Percentiles rank a stretch among this genome's conserved stretches.
These are phyloP conservation scores for Galerucella pusilla DNA, from an alignment of 2,888 invertebrate genomes.

Conservation along the genomic window DNA sequence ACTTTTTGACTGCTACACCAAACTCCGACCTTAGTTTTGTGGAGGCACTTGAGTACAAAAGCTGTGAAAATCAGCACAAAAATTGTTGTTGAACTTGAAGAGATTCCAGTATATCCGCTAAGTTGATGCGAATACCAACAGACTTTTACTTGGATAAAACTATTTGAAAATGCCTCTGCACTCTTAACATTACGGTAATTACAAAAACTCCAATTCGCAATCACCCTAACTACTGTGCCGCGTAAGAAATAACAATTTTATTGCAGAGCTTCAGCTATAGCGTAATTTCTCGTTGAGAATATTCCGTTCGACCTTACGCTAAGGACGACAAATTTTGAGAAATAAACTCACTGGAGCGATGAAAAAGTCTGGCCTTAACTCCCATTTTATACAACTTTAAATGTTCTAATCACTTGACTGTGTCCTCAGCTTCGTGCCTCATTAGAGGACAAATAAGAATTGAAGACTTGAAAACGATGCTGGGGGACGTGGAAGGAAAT, in stretches of 20 bases:
- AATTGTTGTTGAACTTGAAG: too few relatives aligned
- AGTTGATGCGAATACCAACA: background rate
- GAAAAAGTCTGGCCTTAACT: conserved; percentile 1
- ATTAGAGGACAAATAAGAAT: conserved; percentile 26
- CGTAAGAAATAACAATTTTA: background rate
- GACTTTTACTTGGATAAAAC: background rate
- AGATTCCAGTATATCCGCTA: too few relatives aligned
- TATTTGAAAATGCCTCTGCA: background rate
- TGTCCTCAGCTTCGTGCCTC: conserved; percentile 15
- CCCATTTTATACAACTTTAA: conserved; percentile 15
- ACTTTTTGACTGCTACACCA: too few relatives aligned
- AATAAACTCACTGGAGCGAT: conserved; percentile 4
- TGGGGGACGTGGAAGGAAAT: background rate
- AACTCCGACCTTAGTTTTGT: too few relatives aligned
- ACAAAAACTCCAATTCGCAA: background rate
- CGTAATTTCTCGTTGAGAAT: background rate
- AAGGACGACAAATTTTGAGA: background rate
- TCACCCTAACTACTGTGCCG: background rate
- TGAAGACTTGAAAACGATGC: background rate
- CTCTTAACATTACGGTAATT: background rate
- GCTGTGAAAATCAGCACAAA: too few relatives aligned
- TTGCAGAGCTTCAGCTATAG: background rate
- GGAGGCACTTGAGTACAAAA: too few relatives aligned
- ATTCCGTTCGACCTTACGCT: background rate
- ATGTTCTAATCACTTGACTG: conserved; percentile 24